Base-by-base conservation (phyloP, 2,113 vertebrate genomes). In the Lepidiolamprologus cunningtoni region DNA sequence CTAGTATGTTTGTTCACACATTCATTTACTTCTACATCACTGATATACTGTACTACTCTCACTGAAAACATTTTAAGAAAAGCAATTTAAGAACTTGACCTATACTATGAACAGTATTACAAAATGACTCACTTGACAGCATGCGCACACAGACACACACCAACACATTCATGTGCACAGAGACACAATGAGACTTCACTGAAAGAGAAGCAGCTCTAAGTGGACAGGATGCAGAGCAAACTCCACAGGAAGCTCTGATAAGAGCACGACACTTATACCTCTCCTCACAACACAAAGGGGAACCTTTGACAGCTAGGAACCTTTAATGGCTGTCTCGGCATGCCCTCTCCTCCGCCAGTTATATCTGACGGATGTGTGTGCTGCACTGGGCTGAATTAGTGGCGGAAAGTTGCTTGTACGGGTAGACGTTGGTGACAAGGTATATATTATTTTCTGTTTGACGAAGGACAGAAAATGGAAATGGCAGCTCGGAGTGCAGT, bases 291-390 rank as follows among this genome's bases (percentile, higher is more conserved):
- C 92, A 95, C 95, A 96, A 96, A 96, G 91, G 94, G 94, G 94
- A 95, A 96, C 95, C 94, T 95, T 95, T 96, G 95, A 95, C 94
- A 96, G 95, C 95, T 93, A 92, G 94, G 90, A 95, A 95, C 95
- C 94, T 93, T 95, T 96, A 96, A 96, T 96, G 95, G 95, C 94
- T 92, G 94, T 95, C 95, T 95, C 91, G 91, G 94, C 93, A 94
- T 88, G 94, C 87, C 92, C 87, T 94, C 93, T 95, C 93, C 93
- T 91, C 83, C 81, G 53, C 91, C 89, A 87, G 90, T 93, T 93
- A 90, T 85, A 91, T 94, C 89, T 95, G 95, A 95, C 90, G 92
- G 93, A 95, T 94, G 89, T 92, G 90, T 92, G 92, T 86, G 89
- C 88, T 53, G 58, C 57, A 37, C 88, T 89, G 90, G 91, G 80